These are phyloP conservation scores for Temnothorax unifasciatus DNA, from an alignment of 2,888 invertebrate species.

Conservation along the genomic window DNA sequence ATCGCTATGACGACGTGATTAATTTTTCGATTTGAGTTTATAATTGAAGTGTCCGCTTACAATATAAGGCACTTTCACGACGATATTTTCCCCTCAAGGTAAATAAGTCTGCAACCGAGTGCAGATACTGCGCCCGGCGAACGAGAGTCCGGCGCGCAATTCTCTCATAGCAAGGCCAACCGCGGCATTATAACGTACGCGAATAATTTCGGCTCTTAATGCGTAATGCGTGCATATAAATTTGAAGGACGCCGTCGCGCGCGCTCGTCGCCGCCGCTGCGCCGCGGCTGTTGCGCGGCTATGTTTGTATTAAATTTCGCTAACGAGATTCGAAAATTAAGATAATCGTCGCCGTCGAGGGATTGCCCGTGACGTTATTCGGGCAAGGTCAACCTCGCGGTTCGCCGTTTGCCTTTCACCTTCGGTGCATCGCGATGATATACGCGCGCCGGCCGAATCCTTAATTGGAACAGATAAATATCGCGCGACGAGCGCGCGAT, in stretches of 20 bases:
- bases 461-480: slow-evolving; percentile 52
- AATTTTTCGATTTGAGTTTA: slow-evolving; percentile 46
- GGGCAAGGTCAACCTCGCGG: slow-evolving; percentile 40
- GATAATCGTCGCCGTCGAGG: slow-evolving; percentile 39
- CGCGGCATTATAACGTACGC: slow-evolving; percentile 43
- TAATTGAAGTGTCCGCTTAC: slow-evolving; percentile 56
- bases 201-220: slow-evolving; percentile 57
- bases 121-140: slow-evolving; percentile 24
- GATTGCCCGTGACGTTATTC: slow-evolving; percentile 44
- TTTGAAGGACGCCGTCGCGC: slow-evolving; percentile 43
- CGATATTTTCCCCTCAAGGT: slow-evolving; percentile 50
- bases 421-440: slow-evolving; percentile 25
- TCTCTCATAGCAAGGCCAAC: slow-evolving; percentile 49
- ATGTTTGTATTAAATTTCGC: slow-evolving; percentile 54
- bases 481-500: slow-evolving; percentile 27
- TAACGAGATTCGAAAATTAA: slow-evolving; percentile 57
- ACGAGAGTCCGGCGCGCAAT: slow-evolving; percentile 18
- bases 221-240: slow-evolving; percentile 52
- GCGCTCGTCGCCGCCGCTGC: not conserved
- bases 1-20: slow-evolving; percentile 47
- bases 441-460: slow-evolving; percentile 22
- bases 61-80: slow-evolving; percentile 53
- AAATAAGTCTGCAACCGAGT: slow-evolving; percentile 44
- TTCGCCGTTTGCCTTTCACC: slow-evolving; percentile 3
- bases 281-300: not conserved